These are phyloP conservation scores for Drosophila azteca DNA, from an alignment of 1,140 invertebrate genomes.

Conservation along the genomic window DNA sequence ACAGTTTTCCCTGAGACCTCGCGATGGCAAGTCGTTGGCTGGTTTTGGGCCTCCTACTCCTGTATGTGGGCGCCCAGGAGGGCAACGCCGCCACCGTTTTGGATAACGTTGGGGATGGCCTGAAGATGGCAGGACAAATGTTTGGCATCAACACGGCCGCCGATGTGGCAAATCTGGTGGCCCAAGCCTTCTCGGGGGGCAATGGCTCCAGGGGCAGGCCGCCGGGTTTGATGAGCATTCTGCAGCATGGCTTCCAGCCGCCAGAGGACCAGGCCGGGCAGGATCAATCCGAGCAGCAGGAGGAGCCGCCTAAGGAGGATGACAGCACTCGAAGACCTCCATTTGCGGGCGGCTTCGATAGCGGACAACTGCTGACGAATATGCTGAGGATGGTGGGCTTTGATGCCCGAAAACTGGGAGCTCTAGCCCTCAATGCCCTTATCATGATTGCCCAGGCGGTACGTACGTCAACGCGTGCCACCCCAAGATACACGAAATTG, in stretches of 20 bases:
- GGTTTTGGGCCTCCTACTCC: slow-evolving; percentile 37
- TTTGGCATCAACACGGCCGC: slow-evolving; percentile 85
- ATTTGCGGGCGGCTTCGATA: slow-evolving; percentile 34
- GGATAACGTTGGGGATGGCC: slow-evolving; percentile 86
- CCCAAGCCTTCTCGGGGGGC: slow-evolving; percentile 83
- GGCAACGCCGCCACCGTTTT: slow-evolving; percentile 84
- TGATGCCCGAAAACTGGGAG: slow-evolving; percentile 89
- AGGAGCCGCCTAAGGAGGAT: slow-evolving; percentile 46
- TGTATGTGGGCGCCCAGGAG: slow-evolving; percentile 33
- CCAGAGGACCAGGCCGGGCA: slow-evolving; percentile 8
- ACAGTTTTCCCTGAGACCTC: slow-evolving; percentile 45
- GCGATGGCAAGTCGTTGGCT: slow-evolving; percentile 56
- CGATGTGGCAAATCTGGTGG: slow-evolving; percentile 85
- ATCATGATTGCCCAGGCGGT: slow-evolving; percentile 94
- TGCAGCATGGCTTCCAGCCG: slow-evolving; percentile 52
- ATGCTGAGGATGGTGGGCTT: slow-evolving; percentile 90
- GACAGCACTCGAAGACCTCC: slow-evolving; percentile 11
- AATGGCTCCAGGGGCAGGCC: slow-evolving; percentile 32
- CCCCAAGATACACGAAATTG: too few relatives aligned
- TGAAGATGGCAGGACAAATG: slow-evolving; percentile 87
- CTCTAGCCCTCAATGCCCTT: slow-evolving; percentile 91
- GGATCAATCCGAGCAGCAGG: slow-evolving; percentile 57
- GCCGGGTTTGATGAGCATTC: slow-evolving; percentile 55
- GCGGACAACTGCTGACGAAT: slow-evolving; percentile 85
- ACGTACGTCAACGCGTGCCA: slow-evolving; percentile 85